A percentile compares a stretch with the other conserved stretches of the same genome.
These are phyloP conservation scores for human (Homo sapiens) DNA, from an alignment of 2,113 vertebrate species.

Conservation along the genomic window GRCh38 chr4:1299001-1299500, in stretches of 20 bases:
- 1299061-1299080: too few relatives aligned
- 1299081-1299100: too few relatives aligned
- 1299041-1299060: too few relatives aligned
- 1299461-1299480: fast-evolving
- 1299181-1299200: not conserved
- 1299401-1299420: fast-evolving
- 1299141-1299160: too few relatives aligned
- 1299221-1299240: fast-evolving
- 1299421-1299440: fast-evolving
- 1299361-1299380: fast-evolving
- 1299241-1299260: not conserved
- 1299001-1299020: too few relatives aligned
- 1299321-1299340: not conserved
- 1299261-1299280: not conserved
- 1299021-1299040: too few relatives aligned
- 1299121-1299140: too few relatives aligned
- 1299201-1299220: not conserved
- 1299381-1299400: too few relatives aligned
- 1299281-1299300: not conserved
- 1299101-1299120: too few relatives aligned
- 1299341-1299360: fast-evolving
- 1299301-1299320: not conserved
- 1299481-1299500: not conserved
- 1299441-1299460: too few relatives aligned
- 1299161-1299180: too few relatives aligned